These are phyloP conservation scores for Cantharis lateralis DNA, from an alignment of 2,888 invertebrate genomes.

Conservation along the genomic window DNA sequence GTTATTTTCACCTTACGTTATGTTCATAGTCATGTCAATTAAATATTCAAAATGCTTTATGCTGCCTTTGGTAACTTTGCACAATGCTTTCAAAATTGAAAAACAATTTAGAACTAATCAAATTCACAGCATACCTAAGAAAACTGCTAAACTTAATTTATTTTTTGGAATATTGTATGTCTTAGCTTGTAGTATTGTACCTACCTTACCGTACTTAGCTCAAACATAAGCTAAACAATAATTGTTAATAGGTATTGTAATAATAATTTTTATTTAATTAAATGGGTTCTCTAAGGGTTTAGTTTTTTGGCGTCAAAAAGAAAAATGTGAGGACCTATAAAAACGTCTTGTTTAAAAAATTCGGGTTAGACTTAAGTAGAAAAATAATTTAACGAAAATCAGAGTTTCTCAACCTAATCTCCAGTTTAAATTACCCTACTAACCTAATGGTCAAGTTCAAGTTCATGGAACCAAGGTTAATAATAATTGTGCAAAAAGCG, in stretches of 20 bases:
- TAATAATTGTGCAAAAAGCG: not conserved
- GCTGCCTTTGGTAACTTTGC: conserved; percentile 84
- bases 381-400: not conserved
- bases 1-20: conserved; percentile 88
- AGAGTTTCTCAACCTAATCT: not conserved
- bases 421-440: not conserved
- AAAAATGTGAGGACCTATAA: not conserved
- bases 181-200: conserved; percentile 75
- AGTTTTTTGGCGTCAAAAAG: not conserved
- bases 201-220: conserved; percentile 65
- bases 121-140: conserved; percentile 81
- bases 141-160: conserved; percentile 89
- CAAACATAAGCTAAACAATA: conserved; percentile 45
- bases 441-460: not conserved
- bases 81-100: conserved; percentile 88
- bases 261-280: not conserved
- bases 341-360: not conserved
- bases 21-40: conserved; percentile 83
- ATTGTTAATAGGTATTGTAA: not conserved
- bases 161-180: conserved; percentile 90
- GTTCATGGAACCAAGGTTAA: not conserved
- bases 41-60: conserved; percentile 88
- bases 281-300: not conserved
- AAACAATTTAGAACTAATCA: conserved; percentile 81
- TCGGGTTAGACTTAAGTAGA: not conserved